Conservation (phyloP, 2,797 vertebrate species). For the Zalophus californianus region DNA sequence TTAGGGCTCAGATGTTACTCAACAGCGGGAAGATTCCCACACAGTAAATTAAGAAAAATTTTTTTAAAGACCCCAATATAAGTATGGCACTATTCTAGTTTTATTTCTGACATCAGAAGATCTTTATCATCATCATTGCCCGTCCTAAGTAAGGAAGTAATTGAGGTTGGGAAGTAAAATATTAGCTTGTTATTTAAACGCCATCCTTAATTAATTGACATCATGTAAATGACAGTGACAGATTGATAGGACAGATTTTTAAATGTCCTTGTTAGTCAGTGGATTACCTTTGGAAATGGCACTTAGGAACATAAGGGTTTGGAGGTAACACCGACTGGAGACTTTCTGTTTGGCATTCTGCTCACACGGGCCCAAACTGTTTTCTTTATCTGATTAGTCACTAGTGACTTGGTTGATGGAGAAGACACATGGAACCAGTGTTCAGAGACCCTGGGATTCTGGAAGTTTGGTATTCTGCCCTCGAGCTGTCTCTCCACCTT, state of each 20-base stretch:
- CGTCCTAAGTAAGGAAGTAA: constrained; percentile 40
- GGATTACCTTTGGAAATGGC: constrained; percentile 35
- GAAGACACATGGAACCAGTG: background rate
- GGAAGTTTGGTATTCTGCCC: background rate
- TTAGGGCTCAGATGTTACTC: background rate
- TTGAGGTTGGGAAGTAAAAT: constrained; percentile 15
- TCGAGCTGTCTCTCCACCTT: background rate
- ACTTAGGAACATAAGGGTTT: constrained; percentile 30
- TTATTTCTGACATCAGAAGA: constrained; percentile 43
- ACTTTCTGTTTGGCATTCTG: constrained; percentile 6
- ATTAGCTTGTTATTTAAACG: constrained; percentile 64
- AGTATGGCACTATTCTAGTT: background rate
- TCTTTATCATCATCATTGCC: background rate
- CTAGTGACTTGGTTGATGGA: constrained; percentile 20
- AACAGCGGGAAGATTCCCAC: background rate
- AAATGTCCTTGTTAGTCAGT: constrained; percentile 52
- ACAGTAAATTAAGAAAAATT: background rate
- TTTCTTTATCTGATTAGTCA: background rate
- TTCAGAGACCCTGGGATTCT: background rate
- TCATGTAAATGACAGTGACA: constrained; percentile 43
- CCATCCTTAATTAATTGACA: constrained; percentile 44
- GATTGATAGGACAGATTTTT: constrained; percentile 29
- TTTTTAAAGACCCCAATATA: background rate
- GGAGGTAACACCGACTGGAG: background rate
- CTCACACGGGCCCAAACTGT: background rate